phyloP scores from a whole-genome alignment of 1,140 invertebrate genomes.

The Macrocentrus cingulum region DNA sequence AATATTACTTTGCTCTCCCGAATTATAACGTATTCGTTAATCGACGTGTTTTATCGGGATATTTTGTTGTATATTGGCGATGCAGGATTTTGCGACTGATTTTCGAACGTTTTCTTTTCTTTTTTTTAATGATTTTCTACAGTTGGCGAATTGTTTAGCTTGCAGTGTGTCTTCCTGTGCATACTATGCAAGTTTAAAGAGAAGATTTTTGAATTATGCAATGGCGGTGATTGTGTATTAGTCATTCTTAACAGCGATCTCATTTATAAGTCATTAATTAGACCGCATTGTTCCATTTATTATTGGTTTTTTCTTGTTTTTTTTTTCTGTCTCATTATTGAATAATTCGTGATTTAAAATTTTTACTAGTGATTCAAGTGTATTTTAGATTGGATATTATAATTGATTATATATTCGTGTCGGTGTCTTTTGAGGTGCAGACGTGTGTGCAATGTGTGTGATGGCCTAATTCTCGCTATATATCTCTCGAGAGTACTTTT shows the following conservation, averaged over 20 bases:
- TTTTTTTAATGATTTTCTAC: no score
- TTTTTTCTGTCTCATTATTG: neutral
- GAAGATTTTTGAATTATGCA: constrained; percentile 21
- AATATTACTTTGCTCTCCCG: no score
- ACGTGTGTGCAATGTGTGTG: constrained; percentile 35
- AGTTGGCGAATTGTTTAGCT: no score
- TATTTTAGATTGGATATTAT: no score
- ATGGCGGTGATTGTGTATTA: constrained; percentile 37
- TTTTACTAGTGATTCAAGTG: no score
- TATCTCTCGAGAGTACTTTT: constrained; percentile 58
- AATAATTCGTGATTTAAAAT: no score
- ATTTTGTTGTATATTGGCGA: constrained; percentile 30
- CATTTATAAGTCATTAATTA: constrained; percentile 43
- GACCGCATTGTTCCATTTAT: constrained; percentile 17
- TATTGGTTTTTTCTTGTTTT: neutral
- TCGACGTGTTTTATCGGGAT: neutral
- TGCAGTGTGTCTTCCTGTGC: constrained; percentile 41
- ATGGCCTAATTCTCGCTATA: constrained; percentile 56
- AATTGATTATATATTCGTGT: constrained; percentile 29
- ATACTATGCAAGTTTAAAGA: constrained; percentile 27
- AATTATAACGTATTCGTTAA: no score
- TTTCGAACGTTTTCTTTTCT: constrained; percentile 2
- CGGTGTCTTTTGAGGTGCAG: constrained; percentile 12
- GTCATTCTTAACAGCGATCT: constrained; percentile 52
- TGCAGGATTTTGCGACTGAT: constrained; percentile 38